These are phyloP conservation scores for Caprella mutica DNA, from an alignment of 2,888 invertebrate genomes.

Conservation along the genomic window DNA sequence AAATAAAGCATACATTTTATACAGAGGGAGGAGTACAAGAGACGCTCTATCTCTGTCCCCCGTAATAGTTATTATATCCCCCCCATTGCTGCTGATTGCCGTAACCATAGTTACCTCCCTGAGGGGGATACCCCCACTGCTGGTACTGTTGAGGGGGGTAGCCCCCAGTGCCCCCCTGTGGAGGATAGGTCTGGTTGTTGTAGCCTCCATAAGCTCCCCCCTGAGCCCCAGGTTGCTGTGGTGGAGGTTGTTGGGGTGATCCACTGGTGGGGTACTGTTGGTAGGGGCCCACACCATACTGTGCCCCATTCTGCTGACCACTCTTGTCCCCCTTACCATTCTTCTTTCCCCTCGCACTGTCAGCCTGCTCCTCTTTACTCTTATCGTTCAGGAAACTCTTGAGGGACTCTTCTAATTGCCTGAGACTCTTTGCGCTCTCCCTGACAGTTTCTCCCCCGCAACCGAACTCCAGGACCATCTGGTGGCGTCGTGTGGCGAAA, in stretches of 20 bases:
- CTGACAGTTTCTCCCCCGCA: slow-evolving; percentile 29
- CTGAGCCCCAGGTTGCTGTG: slow-evolving; percentile 4
- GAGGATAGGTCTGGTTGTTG: slow-evolving; percentile 12
- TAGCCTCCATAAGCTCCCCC: slow-evolving; percentile 9
- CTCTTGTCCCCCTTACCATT: background rate
- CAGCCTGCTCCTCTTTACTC: background rate
- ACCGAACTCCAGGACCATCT: slow-evolving; percentile 91
- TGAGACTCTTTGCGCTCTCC: background rate
- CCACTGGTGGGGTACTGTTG: no score
- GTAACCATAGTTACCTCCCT: slow-evolving; percentile 15
- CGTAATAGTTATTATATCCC: slow-evolving; percentile 29
- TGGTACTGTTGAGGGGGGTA: slow-evolving; percentile 25
- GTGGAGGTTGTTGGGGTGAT: slow-evolving; percentile 14
- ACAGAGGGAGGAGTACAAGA: no score
- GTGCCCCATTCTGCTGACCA: slow-evolving; percentile 13
- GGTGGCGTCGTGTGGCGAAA: slow-evolving; percentile 86
- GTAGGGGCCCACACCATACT: no score
- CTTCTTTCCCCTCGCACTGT: background rate
- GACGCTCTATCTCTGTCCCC: slow-evolving; percentile 34
- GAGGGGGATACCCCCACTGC: slow-evolving; percentile 19
- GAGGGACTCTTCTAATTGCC: no score
- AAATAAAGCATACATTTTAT: no score
- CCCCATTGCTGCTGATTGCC: slow-evolving; percentile 34
- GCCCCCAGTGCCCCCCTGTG: slow-evolving; percentile 6
- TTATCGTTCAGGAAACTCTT: background rate